Base-by-base conservation (phyloP, 1,140 invertebrate species). In the Brachionus manjavacas region DNA sequence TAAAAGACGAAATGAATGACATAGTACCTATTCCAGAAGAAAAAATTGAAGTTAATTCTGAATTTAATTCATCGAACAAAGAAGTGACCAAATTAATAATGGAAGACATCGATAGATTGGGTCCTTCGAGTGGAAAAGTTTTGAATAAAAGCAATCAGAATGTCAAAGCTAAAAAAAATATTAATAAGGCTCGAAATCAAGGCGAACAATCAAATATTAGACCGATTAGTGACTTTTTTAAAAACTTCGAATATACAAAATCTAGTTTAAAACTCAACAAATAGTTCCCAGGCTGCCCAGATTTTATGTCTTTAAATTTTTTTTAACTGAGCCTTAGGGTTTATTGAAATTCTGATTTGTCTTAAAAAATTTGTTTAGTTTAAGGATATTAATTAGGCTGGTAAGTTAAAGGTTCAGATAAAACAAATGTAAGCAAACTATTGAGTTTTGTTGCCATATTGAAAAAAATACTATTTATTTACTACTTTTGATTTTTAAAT, bases 151-250 rank as follows among this genome's bases (percentile, higher is more conserved):
- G 20, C 31, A 76, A 14, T 14, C 72, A 49, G 49, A 49, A 11
- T 4, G 28, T 12, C 23, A 49, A 49, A 25, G 14, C 3, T 25
- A 46, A 46, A 28, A 46, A 46, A 49, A 28, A 14, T 41, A 11
- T 39, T 52, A 49, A 49, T 25, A 76, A 76, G 20, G 41, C 1
- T 6, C 23, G 20, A 49, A 76, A 76, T 49, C 12, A 46, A 76
- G 41, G 1, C 11, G n/a, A 20, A 76, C n/a, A 49, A 20, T 23
- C 31, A 39, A 76, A 46, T n/a, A 49, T 14, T 25, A 76, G 46
- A n/a, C 72, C 72, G 49, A 76, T 76, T 12, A 76, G 41, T 76
- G 72, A 76, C 31, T 76, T 35, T 76, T 76, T 76, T 76, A 49
- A 46, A 49, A 76, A 31, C 52, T 76, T 49, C 31, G 43, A 76